Conservation (phyloP, 53 echinoderm and acorn worm species). For the Apostichopus leukothele region DNA sequence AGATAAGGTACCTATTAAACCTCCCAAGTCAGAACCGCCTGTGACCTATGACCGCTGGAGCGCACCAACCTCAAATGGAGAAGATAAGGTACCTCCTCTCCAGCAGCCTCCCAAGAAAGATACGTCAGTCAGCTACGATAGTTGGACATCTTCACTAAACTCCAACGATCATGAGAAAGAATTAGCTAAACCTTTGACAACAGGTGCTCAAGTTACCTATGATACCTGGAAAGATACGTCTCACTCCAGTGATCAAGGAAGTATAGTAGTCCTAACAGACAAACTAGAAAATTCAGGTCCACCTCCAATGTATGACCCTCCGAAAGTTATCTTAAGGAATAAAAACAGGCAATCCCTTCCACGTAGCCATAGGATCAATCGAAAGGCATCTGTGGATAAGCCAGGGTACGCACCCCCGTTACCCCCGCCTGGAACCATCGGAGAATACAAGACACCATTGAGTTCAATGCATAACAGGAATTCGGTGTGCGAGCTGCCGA, state of each 20-base stretch:
- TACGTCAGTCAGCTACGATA: background rate
- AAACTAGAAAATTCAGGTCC: background rate
- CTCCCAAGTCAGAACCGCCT: background rate
- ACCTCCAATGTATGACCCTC: background rate
- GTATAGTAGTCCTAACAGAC: background rate
- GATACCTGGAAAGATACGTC: background rate
- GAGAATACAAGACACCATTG: background rate
- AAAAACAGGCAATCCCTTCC: constrained; percentile 15
- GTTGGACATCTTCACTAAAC: background rate
- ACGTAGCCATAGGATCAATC: constrained; percentile 5
- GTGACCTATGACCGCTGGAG: no score
- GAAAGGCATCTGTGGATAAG: constrained; percentile 15
- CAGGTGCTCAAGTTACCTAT: background rate
- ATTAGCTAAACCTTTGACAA: background rate
- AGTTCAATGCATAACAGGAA: background rate
- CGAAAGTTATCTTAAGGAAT: constrained; percentile 36
- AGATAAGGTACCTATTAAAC: background rate
- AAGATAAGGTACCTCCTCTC: no score
- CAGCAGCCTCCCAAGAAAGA: no score
- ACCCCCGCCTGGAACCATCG: background rate
- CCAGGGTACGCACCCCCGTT: constrained; percentile 28
- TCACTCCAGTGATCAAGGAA: background rate
- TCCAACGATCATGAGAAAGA: background rate
- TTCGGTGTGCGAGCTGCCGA: constrained; percentile 11
- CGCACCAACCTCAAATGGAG: no score